Percentiles rank a stretch among this genome's conserved stretches.
These are phyloP conservation scores for Rhipidura dahli DNA, from an alignment of 2,113 vertebrate species.

Conservation along the genomic window DNA sequence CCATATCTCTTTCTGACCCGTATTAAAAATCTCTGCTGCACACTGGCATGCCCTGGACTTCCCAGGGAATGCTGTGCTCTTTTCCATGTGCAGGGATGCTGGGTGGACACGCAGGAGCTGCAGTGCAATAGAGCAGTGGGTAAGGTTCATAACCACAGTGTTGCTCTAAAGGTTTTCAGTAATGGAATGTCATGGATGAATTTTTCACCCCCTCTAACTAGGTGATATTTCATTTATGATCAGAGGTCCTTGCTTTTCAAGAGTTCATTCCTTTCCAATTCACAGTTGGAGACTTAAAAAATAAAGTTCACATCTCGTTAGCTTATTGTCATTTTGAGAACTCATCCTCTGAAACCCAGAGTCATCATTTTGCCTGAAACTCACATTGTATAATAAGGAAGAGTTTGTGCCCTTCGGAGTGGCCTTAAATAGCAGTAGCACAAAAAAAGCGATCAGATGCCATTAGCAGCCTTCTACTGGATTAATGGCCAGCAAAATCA, in stretches of 20 bases:
- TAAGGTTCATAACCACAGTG: background rate
- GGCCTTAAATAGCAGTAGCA: background rate
- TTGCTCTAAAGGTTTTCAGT: background rate
- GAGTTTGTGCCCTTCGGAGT: conserved; percentile 1
- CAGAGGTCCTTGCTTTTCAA: background rate
- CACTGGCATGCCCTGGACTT: background rate
- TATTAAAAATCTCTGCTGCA: background rate
- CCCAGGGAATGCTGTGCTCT: fast-evolving
- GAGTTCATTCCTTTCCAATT: background rate
- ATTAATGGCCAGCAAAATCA: conserved; percentile 17
- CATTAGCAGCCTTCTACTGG: conserved; percentile 24
- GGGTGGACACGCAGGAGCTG: fast-evolving
- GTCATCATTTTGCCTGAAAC: background rate
- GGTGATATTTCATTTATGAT: background rate
- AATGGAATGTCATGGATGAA: background rate
- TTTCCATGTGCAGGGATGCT: background rate
- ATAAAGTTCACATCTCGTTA: background rate
- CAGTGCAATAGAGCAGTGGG: background rate
- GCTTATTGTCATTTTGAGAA: background rate
- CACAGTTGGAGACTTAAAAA: background rate
- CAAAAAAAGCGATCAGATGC: background rate
- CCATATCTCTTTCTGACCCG: background rate
- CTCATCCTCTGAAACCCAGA: background rate
- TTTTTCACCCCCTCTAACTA: background rate
- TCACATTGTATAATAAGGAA: background rate